phyloP scores from a whole-genome alignment of 1,140 invertebrate species.

The Lasioglossum baleicum region DNA sequence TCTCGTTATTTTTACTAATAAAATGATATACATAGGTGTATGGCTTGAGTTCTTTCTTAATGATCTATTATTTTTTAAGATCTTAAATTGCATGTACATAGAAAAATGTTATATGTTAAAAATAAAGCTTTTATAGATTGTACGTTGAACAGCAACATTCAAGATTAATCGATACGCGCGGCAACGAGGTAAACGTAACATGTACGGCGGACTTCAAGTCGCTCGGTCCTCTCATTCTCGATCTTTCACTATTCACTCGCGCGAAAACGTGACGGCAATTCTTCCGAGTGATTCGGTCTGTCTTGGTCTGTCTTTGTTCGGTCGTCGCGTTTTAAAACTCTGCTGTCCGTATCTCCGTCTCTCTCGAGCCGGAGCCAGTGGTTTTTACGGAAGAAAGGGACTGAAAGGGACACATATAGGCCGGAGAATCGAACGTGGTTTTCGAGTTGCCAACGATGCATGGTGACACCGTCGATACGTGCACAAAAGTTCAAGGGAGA shows the following conservation, averaged over 20 bases:
- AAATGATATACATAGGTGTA: too few relatives aligned
- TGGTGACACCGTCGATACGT: constrained; percentile 8
- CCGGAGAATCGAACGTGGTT: not conserved
- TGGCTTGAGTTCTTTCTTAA: too few relatives aligned
- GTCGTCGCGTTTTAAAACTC: not conserved
- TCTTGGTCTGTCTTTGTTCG: constrained; percentile 2
- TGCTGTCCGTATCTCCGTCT: not conserved
- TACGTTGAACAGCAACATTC: not conserved
- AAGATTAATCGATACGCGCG: constrained; percentile 13
- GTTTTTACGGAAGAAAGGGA: not conserved
- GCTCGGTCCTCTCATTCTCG: constrained; percentile 10
- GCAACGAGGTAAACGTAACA: not conserved
- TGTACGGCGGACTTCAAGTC: constrained; percentile 6
- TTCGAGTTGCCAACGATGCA: constrained; percentile 1
- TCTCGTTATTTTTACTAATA: too few relatives aligned
- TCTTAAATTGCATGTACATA: too few relatives aligned
- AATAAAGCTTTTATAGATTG: too few relatives aligned
- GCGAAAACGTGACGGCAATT: constrained; percentile 14
- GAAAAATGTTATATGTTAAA: too few relatives aligned
- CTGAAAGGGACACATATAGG: too few relatives aligned
- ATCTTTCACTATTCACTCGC: constrained; percentile 27
- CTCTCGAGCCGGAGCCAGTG: not conserved
- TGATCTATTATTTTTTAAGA: too few relatives aligned
- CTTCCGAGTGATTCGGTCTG: not conserved
- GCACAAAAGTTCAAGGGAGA: not conserved